Base-by-base conservation (phyloP, 2,797 vertebrate species). In the Clarias laeviceps region DNA sequence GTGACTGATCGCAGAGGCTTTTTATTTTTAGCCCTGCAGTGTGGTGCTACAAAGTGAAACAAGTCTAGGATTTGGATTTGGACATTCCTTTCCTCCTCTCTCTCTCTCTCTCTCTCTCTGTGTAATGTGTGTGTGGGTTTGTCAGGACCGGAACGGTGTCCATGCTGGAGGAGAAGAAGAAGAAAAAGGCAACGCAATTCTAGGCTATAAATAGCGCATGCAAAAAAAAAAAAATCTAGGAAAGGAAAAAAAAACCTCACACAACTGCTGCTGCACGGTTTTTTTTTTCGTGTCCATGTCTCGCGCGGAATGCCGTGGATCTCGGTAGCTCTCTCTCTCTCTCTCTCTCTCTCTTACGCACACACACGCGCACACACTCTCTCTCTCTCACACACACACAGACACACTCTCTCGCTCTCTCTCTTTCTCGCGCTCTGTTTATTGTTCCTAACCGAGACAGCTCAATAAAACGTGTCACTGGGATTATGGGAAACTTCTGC, bases 151-250 rank as follows among this genome's bases (percentile, higher is more conserved):
- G 90, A 91, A 90, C 92, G 91, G 90, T 85, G 90, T 92, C 91
- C 54, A 32, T 70, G 57, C 57, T 61, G 57, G 32, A 93, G 92
- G 91, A 93, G 76, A 18, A 94, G 93, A 54, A 54, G 50, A 54
- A 54, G 50, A 54, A 50, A 50, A 95, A 93, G 94, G 91, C 83
- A 87, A 90, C 89, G 93, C 78, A 45, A 80, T 80, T 80, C 78
- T 80, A 80, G 24, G 78, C 95, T 96, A 96, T 93, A 94, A 95
- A 95, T 95, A 96, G 94, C 94, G 87, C 94, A 29, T 89, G 93
- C 93, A 62, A 29, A 80, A n/a, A 78, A 62, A 62, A 24, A 80
- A 91, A 73, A 9, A 93, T 94, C 94, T 94, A 93, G 91, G 83
- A 45, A 93, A 54, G 50, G 50, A 54, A 94, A 95, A 95, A 78